These are phyloP conservation scores for Archocentrus centrarchus DNA, from an alignment of 2,113 vertebrate species.

Conservation along the genomic window DNA sequence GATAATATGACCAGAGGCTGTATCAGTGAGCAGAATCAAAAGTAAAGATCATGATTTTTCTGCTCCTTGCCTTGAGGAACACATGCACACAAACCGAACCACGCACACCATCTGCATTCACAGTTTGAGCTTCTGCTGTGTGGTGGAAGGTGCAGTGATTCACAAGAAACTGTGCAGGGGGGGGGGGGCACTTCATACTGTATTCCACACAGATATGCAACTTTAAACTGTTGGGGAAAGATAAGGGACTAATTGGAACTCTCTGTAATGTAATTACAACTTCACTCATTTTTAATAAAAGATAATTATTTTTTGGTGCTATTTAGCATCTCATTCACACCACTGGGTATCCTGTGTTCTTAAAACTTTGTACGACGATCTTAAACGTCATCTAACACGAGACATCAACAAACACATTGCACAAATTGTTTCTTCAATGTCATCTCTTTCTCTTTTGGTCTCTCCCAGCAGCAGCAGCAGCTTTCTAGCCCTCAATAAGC, in stretches of 20 bases:
- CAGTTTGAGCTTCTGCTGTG: slow-evolving; percentile 33
- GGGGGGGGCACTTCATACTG: background rate
- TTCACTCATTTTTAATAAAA: slow-evolving; percentile 35
- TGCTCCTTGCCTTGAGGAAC: slow-evolving; percentile 16
- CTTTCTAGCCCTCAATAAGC: background rate
- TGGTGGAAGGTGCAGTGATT: slow-evolving; percentile 10
- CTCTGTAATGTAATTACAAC: slow-evolving; percentile 51
- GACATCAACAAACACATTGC: background rate
- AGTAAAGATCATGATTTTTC: slow-evolving; percentile 24
- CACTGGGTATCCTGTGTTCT: background rate
- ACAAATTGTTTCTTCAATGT: background rate
- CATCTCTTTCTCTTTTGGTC: background rate
- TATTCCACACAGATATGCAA: slow-evolving; percentile 31
- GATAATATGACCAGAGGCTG: slow-evolving; percentile 3
- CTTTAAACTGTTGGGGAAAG: slow-evolving; percentile 26
- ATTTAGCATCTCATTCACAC: slow-evolving; percentile 46
- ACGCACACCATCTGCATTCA: slow-evolving; percentile 21
- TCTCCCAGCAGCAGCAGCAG: background rate
- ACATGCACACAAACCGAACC: background rate
- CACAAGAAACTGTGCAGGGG: background rate
- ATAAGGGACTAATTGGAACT: slow-evolving; percentile 49
- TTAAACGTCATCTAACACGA: background rate
- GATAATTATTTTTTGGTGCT: slow-evolving; percentile 4
- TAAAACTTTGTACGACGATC: background rate
- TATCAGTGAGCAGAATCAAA: slow-evolving; percentile 46